Evolutionary conservation across 2,888 invertebrate genomes (phyloP), one percentile per base, ranked within the genome.

Genomic region (Cephus pulcher): DNA sequence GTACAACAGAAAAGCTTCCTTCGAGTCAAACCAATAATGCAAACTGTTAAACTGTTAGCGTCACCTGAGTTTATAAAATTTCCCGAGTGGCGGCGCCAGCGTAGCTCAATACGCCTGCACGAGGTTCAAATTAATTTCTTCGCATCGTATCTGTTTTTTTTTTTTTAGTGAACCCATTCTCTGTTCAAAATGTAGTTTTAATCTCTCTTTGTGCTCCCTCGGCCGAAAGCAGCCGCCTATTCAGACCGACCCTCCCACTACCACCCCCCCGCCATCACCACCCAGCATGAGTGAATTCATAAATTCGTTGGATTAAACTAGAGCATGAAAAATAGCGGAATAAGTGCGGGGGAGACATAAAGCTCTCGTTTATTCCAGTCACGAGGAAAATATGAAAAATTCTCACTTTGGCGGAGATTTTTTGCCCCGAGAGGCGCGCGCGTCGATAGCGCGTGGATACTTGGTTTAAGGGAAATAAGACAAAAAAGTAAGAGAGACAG

Each of bases 251-350:
- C 71, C 71, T 15, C 70, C 23, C 15, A 12, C 33, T 12, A 0
- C 71, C 33, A 6, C 12, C 15, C 33, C 33, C 40, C 15, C 15
- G 4, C 40, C 40, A 4, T 15, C 40, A 23, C n/a, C 74, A 75
- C 71, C 75, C 79, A 70, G 73, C 68, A 79, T 83, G 79, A 82
- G 77, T 34, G 79, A 81, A 85, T 86, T 85, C 86, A 85, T 84
- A 87, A 87, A 87, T 87, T 85, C 81, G 70, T 78, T 77, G 82
- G 84, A 87, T 87, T 86, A 86, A 85, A 81, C 74, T 79, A 80
- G 83, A 84, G 84, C 78, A 84, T 85, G 85, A 85, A 86, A 86
- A 87, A 86, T 84, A 81, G 80, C 78, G 74, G 82, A 84, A 85
- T 83, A 83, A 84, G 80, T 79, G 34, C 75, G 34, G 74, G 75